phyloP scores from a whole-genome alignment of 2,113 vertebrate genomes.

The Paralichthys olivaceus region DNA sequence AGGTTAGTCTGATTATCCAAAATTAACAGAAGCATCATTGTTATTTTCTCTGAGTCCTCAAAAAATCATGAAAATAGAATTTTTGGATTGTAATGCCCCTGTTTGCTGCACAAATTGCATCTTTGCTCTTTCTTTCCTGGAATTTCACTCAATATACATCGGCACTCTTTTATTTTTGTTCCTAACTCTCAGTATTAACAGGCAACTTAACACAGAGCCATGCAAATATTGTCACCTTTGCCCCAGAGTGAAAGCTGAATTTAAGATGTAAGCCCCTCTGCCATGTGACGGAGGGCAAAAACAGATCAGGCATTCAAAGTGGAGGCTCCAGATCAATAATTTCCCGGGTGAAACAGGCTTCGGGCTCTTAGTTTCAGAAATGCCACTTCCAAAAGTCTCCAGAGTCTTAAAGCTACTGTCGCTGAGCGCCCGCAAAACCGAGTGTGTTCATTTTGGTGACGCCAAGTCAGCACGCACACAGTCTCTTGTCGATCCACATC shows the following conservation, averaged over 20 bases:
- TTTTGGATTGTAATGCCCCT: slow-evolving; percentile 75
- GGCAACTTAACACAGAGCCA: slow-evolving; percentile 15
- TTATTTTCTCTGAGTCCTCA: slow-evolving; percentile 30
- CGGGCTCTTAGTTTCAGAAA: slow-evolving; percentile 55
- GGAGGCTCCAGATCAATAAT: background rate
- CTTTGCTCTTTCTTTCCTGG: slow-evolving; percentile 33
- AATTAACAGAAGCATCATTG: slow-evolving; percentile 31
- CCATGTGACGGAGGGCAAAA: too few species aligned
- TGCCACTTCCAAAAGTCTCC: slow-evolving; percentile 58
- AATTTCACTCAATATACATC: slow-evolving; percentile 41
- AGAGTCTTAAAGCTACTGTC: slow-evolving; percentile 76
- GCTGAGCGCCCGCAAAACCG: slow-evolving; percentile 30
- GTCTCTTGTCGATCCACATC: slow-evolving; percentile 13
- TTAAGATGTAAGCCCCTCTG: slow-evolving; percentile 12
- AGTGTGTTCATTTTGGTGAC: slow-evolving; percentile 48
- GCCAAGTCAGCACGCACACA: slow-evolving; percentile 40
- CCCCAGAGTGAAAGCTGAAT: slow-evolving; percentile 34
- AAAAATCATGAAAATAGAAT: slow-evolving; percentile 46
- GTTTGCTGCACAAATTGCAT: slow-evolving; percentile 57
- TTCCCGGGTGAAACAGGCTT: slow-evolving; percentile 5
- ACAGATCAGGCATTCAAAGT: slow-evolving; percentile 8
- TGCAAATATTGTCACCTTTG: slow-evolving; percentile 19
- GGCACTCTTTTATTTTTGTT: background rate
- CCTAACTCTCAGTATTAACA: slow-evolving; percentile 16
- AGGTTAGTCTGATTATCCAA: slow-evolving; percentile 47